Evolutionary conservation across 2,888 invertebrate species (phyloP).

Genomic region (Apodemia hepburni): DNA sequence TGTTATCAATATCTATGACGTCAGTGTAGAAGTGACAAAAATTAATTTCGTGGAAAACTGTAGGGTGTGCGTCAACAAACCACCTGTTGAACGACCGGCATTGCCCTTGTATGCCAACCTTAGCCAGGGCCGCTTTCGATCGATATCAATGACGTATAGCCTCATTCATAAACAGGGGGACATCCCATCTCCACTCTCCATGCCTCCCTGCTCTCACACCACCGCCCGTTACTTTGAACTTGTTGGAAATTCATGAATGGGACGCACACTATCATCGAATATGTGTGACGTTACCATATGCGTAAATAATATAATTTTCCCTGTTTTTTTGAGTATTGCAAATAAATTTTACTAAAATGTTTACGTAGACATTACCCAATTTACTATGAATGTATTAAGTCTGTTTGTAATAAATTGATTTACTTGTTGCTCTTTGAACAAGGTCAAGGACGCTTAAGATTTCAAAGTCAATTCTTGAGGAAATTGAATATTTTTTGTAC

Average conservation of each 20-base stretch:
- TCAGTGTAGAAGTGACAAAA: conserved; percentile 52
- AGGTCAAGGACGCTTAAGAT: too few species aligned
- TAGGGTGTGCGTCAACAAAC: conserved; percentile 56
- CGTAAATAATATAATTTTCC: conserved; percentile 6
- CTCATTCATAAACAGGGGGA: conserved; percentile 74
- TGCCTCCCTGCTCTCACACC: conserved; percentile 41
- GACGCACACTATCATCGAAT: conserved; percentile 41
- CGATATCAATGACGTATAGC: conserved; percentile 74
- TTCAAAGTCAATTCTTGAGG: too few species aligned
- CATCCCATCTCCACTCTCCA: conserved; percentile 39
- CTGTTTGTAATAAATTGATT: too few species aligned
- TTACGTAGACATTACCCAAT: too few species aligned
- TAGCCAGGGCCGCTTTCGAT: conserved; percentile 46
- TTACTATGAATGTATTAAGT: too few species aligned
- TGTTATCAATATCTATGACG: conserved; percentile 40
- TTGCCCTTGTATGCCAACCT: conserved; percentile 70
- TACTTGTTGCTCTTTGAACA: too few species aligned
- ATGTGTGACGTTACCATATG: conserved; percentile 20
- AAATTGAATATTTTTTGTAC: too few species aligned
- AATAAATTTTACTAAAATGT: too few species aligned
- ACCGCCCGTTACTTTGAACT: conserved; percentile 38
- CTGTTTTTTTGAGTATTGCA: neutral
- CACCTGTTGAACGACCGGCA: conserved; percentile 64
- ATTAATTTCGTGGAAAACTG: conserved; percentile 41
- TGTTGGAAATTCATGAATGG: conserved; percentile 66